These are phyloP conservation scores for Diorhabda carinulata DNA, from an alignment of 1,140 invertebrate species.

Conservation along the genomic window DNA sequence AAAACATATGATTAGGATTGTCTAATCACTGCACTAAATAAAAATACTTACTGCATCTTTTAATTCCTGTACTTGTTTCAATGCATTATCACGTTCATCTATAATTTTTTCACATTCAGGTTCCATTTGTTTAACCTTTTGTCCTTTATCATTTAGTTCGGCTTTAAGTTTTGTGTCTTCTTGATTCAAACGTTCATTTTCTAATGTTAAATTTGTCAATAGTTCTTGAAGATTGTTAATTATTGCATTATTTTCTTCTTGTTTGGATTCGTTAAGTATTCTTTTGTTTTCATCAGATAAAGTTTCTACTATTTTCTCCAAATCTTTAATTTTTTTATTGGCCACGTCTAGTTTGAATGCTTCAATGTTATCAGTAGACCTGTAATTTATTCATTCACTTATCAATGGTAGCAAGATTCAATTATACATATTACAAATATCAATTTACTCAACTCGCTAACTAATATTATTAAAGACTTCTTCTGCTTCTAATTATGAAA, in stretches of 20 bases:
- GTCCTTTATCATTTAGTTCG: conserved; percentile 6
- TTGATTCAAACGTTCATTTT: background rate
- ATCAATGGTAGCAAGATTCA: no score
- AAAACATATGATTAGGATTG: background rate
- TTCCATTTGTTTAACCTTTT: background rate
- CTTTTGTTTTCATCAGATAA: conserved; percentile 1
- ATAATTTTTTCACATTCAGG: background rate
- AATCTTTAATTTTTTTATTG: conserved; percentile 22
- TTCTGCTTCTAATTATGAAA: no score
- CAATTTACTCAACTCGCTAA: no score
- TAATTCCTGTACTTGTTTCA: background rate
- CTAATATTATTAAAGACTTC: no score
- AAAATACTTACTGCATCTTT: background rate
- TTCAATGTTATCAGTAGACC: conserved; percentile 21
- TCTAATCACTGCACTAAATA: background rate
- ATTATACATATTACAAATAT: no score
- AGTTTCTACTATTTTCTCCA: conserved; percentile 12
- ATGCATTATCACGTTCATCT: background rate
- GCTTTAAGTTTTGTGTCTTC: background rate
- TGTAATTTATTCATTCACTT: background rate
- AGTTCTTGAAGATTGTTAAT: no score
- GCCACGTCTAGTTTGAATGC: conserved; percentile 25
- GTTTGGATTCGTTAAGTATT: background rate
- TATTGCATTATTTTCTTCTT: background rate
- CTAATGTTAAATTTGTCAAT: no score